Percentiles rank a stretch among this genome's conserved stretches.
Conservation (phyloP, 2,888 invertebrate genomes). For the Andrena bucephala region DNA sequence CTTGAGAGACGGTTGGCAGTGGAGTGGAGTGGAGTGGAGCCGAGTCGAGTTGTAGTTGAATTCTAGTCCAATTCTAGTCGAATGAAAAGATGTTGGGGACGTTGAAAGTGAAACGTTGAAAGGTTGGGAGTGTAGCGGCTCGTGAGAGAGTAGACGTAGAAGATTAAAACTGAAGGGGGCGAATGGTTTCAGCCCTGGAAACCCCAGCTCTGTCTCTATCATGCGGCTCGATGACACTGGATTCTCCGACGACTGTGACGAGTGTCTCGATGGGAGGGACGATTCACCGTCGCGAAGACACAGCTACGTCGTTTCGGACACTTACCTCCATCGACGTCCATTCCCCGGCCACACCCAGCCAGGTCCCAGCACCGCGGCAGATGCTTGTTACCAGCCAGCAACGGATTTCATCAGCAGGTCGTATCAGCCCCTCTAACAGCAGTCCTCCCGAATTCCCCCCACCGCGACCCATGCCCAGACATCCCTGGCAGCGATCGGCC, state of each 20-base stretch:
- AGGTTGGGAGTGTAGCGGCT: background rate
- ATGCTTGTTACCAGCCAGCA: conserved; percentile 77
- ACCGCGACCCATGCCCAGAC: conserved; percentile 85
- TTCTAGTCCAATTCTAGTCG: too few species aligned
- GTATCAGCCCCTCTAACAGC: conserved; percentile 85
- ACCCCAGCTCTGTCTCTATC: conserved; percentile 86
- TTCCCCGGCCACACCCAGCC: conserved; percentile 86
- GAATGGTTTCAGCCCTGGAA: conserved; percentile 80
- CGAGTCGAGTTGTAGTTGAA: background rate
- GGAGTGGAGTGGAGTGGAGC: background rate
- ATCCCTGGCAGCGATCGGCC: conserved; percentile 92
- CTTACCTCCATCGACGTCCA: conserved; percentile 87
- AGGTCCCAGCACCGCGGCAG: conserved; percentile 81
- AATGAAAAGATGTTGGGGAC: too few species aligned
- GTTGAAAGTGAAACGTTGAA: background rate
- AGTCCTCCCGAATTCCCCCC: conserved; percentile 84
- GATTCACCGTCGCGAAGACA: conserved; percentile 88
- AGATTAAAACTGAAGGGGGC: background rate
- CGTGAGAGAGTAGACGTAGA: background rate
- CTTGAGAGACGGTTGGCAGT: background rate
- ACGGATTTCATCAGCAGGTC: conserved; percentile 85
- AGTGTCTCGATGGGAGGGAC: conserved; percentile 86
- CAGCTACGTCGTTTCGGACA: conserved; percentile 87
- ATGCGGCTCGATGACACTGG: conserved; percentile 90
- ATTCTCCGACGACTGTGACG: conserved; percentile 93